Base-by-base conservation (phyloP, 2,888 invertebrate genomes). In the Athetis lepigone region DNA sequence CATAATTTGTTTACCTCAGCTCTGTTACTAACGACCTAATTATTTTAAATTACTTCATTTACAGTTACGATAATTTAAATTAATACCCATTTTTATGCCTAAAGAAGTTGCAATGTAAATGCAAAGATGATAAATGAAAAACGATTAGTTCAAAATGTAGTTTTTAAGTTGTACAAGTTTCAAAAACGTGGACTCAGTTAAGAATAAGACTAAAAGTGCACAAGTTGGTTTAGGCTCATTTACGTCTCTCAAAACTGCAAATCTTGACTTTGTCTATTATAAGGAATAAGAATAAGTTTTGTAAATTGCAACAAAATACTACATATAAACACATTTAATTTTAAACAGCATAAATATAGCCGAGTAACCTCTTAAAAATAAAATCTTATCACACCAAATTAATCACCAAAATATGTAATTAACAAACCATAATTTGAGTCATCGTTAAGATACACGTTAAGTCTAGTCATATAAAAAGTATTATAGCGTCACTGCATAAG, bases 1-100 rank as follows among this genome's bases (percentile, higher is more conserved):
- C 60, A 77, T 84, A 86, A 88, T 89, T 88, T 86, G 83, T 84
- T 83, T 83, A 78, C 82, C 74, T 67, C 46, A 43, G 9, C 27
- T 21, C 39, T 25, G 42, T 19, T 18, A n/a, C 50, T 58, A 51
- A 68, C 47, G 13, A 18, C 19, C 45, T 75, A 39, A 67, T 75
- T 70, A 70, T 63, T 60, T 75, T 47, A 13, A 64, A 69, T 21
- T 33, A 1, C 47, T 36, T 7, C 42, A 56, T 50, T 66, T 49
- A 70, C 11, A 49, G 7, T 36, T 3, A 50, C 18, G 40, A 21
- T 27, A 40, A 47, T 59, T 36, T 9, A 27, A 54, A 63, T 29
- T 33, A n/a, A 29, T 43, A 49, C n/a, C n/a, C 47, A n/a, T 18
- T n/a, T 46, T 27, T 27, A 21, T 33, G 3, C 21, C 25, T 5